Conservation (phyloP, 2,888 invertebrate genomes). For the Conops quadrifasciatus region DNA sequence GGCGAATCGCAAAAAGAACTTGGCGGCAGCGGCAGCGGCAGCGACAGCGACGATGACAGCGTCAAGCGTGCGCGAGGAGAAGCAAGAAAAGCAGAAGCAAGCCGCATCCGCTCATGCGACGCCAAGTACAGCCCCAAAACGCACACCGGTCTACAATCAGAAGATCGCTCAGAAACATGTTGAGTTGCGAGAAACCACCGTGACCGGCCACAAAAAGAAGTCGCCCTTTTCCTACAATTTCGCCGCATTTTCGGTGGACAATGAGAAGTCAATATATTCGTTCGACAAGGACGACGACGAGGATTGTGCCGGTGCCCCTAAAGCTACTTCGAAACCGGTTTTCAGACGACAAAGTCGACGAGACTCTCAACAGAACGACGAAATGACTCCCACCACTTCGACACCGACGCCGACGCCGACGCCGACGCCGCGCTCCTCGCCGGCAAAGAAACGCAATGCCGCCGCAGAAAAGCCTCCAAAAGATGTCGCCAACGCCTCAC, state of each 20-base stretch:
- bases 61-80: constrained; percentile 39
- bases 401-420: constrained; percentile 41
- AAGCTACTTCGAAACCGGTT: constrained; percentile 50
- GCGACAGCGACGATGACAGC: too few relatives aligned
- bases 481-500: constrained; percentile 52
- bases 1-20: constrained; percentile 41
- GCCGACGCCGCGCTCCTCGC: constrained; percentile 45
- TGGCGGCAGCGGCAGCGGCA: constrained; percentile 55
- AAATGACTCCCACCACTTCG: constrained; percentile 6
- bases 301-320: constrained; percentile 61
- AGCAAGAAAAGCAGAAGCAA: constrained; percentile 35
- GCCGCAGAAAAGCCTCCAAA: constrained; percentile 54
- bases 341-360: constrained; percentile 68
- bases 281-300: constrained; percentile 75
- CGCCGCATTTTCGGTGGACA: constrained; percentile 72
- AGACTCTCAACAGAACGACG: constrained; percentile 59
- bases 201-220: constrained; percentile 49
- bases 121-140: constrained; percentile 47
- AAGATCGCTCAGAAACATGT: constrained; percentile 56
- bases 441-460: constrained; percentile 51
- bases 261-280: constrained; percentile 77
- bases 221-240: constrained; percentile 49
- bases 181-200: constrained; percentile 65
- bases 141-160: constrained; percentile 68
- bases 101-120: constrained; percentile 39